phyloP scores from a whole-genome alignment of 2,888 invertebrate species.

The Cerceris ruficornis region DNA sequence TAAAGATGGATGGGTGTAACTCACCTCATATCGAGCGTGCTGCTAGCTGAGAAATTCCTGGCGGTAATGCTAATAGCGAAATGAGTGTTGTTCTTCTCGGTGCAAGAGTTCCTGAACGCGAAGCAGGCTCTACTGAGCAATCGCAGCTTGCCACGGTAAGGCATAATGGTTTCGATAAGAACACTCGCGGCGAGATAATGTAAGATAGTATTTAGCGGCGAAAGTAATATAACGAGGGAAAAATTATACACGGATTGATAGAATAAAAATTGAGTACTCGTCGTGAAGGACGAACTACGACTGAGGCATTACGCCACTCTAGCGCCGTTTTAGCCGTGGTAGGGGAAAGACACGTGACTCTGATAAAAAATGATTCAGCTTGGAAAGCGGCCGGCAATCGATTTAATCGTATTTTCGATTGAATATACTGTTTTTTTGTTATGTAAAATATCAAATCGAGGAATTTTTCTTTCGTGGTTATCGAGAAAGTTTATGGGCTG shows the following conservation, averaged over 20 bases:
- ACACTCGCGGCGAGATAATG: neutral
- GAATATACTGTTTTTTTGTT: neutral
- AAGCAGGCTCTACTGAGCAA: conserved; percentile 65
- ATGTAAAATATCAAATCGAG: too few species aligned
- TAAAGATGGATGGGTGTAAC: conserved; percentile 9
- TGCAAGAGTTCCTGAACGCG: conserved; percentile 51
- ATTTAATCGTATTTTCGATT: conserved; percentile 15
- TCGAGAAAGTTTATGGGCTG: too few species aligned
- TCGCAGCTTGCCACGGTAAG: conserved; percentile 71
- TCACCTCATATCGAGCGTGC: conserved; percentile 74
- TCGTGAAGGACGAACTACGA: conserved; percentile 61
- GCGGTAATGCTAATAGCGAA: conserved; percentile 55
- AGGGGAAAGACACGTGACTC: conserved; percentile 52
- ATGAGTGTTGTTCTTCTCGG: conserved; percentile 46
- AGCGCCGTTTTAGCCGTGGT: conserved; percentile 26
- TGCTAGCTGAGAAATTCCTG: conserved; percentile 71
- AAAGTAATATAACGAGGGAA: neutral
- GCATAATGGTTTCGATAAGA: conserved; percentile 60
- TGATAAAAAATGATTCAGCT: conserved; percentile 19
- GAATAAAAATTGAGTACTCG: conserved; percentile 23
- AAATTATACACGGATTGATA: neutral
- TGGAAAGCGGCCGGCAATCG: conserved; percentile 12
- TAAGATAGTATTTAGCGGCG: neutral
- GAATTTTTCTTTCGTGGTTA: too few species aligned
- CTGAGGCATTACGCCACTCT: conserved; percentile 58